Conservation (phyloP, 2,797 vertebrate species). For the Eulemur mongoz region DNA sequence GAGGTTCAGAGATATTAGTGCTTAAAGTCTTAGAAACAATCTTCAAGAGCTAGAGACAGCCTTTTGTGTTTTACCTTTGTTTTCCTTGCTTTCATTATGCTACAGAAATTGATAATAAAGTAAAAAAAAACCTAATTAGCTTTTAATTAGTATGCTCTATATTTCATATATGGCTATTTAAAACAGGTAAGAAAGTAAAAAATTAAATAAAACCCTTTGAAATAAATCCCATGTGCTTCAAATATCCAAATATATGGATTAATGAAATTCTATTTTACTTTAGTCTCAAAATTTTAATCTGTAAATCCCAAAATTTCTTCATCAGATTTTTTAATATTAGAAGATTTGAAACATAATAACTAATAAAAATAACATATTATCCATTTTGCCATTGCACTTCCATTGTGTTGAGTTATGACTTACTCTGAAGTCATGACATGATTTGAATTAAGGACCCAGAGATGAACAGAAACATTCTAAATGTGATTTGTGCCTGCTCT, state of each 20-base stretch:
- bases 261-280: not conserved
- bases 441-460: not conserved
- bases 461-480: not conserved
- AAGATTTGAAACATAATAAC: not conserved
- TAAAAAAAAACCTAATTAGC: not conserved
- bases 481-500: not conserved
- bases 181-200: not conserved
- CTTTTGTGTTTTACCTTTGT: not conserved
- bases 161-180: conserved; percentile 1
- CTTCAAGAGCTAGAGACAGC: not conserved
- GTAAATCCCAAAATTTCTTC: not conserved
- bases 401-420: not conserved
- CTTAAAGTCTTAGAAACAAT: not conserved
- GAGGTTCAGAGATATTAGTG: not conserved
- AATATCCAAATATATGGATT: not conserved
- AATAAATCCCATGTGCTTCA: not conserved
- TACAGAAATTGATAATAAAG: not conserved
- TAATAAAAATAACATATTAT: not conserved
- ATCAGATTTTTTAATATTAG: not conserved
- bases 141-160: not conserved
- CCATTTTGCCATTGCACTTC: not conserved
- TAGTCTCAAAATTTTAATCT: not conserved
- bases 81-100: not conserved
- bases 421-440: not conserved
- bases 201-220: not conserved